A percentile compares a stretch with the other conserved stretches of the same genome.
These are phyloP conservation scores for Schizothorax lantsangensis DNA, from an alignment of 2,797 vertebrate species.

Conservation along the genomic window DNA sequence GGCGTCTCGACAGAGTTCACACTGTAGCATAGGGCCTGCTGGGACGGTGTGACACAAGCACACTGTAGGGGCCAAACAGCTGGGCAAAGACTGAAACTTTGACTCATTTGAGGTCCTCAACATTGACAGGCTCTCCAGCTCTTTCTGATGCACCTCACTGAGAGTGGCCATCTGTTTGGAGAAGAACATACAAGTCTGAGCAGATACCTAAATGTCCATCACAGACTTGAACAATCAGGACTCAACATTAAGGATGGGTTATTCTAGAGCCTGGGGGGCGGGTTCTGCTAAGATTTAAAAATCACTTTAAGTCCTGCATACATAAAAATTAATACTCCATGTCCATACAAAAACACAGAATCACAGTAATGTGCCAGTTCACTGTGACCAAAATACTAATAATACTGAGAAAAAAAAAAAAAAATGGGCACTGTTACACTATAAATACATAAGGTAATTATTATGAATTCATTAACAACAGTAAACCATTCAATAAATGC, in stretches of 20 bases:
- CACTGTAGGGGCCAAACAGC: slow-evolving; percentile 78
- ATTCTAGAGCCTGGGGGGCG: too few relatives aligned
- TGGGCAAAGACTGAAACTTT: slow-evolving; percentile 81
- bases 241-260: neutral
- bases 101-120: slow-evolving; percentile 87
- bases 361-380: neutral
- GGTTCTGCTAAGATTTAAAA: too few relatives aligned
- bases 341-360: neutral
- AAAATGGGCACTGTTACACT: neutral
- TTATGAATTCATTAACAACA: too few relatives aligned
- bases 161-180: slow-evolving; percentile 87
- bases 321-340: neutral
- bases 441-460: too few relatives aligned
- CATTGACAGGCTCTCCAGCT: slow-evolving; percentile 89
- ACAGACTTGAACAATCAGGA: neutral
- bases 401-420: neutral
- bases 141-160: slow-evolving; percentile 86
- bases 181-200: neutral
- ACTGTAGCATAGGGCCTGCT: slow-evolving; percentile 89
- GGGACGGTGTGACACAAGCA: slow-evolving; percentile 92
- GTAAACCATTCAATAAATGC: too few relatives aligned
- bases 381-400: neutral
- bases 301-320: neutral
- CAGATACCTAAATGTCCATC: neutral
- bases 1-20: slow-evolving; percentile 92